Percentiles rank a stretch among this genome's conserved stretches.
Evolutionary conservation across 2,113 vertebrate genomes (phyloP).

Genomic region (Ammodramus savannarum): DNA sequence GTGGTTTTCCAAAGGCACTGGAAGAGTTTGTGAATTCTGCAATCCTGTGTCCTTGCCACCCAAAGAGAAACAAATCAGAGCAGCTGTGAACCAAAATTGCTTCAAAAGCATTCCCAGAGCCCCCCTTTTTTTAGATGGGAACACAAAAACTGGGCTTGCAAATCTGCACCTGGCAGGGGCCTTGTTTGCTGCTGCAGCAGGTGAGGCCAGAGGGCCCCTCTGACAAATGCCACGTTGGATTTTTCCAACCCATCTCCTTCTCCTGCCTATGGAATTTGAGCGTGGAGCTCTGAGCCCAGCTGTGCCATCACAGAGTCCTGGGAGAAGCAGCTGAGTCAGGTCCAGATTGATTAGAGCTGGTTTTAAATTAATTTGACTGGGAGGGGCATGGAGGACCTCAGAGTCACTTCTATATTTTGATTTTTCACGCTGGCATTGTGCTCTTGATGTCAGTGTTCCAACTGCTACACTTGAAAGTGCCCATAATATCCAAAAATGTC

Average conservation of each 20-base stretch:
- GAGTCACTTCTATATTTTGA: neutral
- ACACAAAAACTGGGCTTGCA: neutral
- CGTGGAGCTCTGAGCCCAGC: neutral
- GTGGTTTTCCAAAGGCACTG: neutral
- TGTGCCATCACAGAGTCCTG: neutral
- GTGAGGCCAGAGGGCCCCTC: neutral
- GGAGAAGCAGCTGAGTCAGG: slow-evolving; percentile 1
- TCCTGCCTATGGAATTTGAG: neutral
- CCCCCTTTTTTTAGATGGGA: neutral
- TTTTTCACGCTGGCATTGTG: neutral
- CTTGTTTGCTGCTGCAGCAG: neutral
- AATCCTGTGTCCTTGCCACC: neutral
- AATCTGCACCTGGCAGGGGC: neutral
- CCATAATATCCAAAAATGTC: neutral
- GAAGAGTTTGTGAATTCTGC: neutral
- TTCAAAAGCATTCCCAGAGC: neutral
- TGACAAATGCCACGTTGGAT: neutral
- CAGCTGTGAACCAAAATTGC: neutral
- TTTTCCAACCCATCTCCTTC: neutral
- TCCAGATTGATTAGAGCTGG: neutral
- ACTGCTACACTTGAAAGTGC: neutral
- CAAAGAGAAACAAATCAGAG: neutral
- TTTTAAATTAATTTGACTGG: neutral
- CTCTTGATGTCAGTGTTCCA: neutral
- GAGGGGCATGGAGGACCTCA: neutral